Evolutionary conservation across 2,888 invertebrate species (phyloP), one percentile per base, ranked within the genome.

Genomic region (Dolichopus griseipennis): DNA sequence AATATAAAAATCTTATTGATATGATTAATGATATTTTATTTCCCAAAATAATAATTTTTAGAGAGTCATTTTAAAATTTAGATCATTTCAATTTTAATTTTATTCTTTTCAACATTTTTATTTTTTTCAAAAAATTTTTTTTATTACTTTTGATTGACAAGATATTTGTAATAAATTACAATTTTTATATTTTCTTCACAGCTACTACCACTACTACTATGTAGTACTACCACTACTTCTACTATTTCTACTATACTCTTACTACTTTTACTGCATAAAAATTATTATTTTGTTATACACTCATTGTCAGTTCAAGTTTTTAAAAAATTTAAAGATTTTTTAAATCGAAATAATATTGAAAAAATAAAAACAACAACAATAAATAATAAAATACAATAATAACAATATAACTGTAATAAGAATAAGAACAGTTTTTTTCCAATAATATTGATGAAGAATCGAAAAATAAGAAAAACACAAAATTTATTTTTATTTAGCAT

Each of bases 111-210:
- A 41, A 41, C 8, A 27, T 41, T 41, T 41, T 41, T 9, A 12
- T 52, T 52, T 52, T 18, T 52, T 52, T 18, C 18, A 52, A 27
- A 52, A 27, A 27, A 52, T 52, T 52, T 18, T 52, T 52, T 18
- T 52, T 52, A 52, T 52, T 52, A 52, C 27, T n/a, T 52, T 52
- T 52, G 52, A 52, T 52, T 52, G 52, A 52, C 52, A 52, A 52
- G 52, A 52, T 52, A 52, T 52, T 52, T 52, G 52, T 52, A 52
- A 52, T 52, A 52, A 52, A 52, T 52, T 52, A 52, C 52, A 52
- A 52, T 52, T 52, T 52, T 12, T 15, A 18, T 52, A 7, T 10
- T 52, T 52, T 52, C 18, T 52, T 52, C 52, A 18, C 5, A 27
- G 2, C 27, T 27, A 27, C 27, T 27, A 27, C 27, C 5, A 27